Evolutionary conservation across 2,888 invertebrate genomes (phyloP).

Genomic region (Amphiduros pacificus): DNA sequence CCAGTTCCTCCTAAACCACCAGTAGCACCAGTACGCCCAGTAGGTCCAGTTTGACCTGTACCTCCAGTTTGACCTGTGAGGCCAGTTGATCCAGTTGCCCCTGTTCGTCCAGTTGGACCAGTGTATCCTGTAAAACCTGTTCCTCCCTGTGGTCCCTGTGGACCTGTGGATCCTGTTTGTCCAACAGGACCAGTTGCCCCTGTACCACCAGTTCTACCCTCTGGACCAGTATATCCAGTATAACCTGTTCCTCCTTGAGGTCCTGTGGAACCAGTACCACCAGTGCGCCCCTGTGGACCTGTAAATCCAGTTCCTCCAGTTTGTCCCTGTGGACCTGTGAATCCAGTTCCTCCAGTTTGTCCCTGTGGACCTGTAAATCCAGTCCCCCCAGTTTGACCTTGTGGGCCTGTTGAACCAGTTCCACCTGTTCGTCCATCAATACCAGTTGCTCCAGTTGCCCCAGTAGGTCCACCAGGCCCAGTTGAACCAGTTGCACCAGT

Average conservation of each 20-base stretch:
- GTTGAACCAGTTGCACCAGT: conserved; percentile 19
- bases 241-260: not conserved
- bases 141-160: conserved; percentile 2
- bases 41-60: conserved; percentile 3
- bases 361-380: conserved; percentile 15
- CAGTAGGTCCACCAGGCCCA: conserved; percentile 21
- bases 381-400: conserved; percentile 17
- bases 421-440: conserved; percentile 9
- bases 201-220: conserved; percentile 8
- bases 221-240: not conserved
- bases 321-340: not conserved
- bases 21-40: conserved; percentile 6
- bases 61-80: not conserved
- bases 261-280: conserved; percentile 1
- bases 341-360: not conserved
- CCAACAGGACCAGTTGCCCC: conserved; percentile 10
- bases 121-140: conserved; percentile 6
- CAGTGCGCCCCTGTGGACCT: not conserved
- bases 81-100: conserved; percentile 6
- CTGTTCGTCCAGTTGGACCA: conserved; percentile 6
- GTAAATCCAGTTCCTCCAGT: conserved; percentile 3
- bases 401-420: conserved; percentile 16
- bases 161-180: conserved; percentile 5
- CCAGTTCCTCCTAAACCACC: conserved; percentile 25
- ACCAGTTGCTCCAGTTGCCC: conserved; percentile 20